Evolutionary conservation across 2,113 vertebrate species (phyloP), one percentile per base, ranked within the genome.

Genomic region (Protobothrops flavoviridis): DNA sequence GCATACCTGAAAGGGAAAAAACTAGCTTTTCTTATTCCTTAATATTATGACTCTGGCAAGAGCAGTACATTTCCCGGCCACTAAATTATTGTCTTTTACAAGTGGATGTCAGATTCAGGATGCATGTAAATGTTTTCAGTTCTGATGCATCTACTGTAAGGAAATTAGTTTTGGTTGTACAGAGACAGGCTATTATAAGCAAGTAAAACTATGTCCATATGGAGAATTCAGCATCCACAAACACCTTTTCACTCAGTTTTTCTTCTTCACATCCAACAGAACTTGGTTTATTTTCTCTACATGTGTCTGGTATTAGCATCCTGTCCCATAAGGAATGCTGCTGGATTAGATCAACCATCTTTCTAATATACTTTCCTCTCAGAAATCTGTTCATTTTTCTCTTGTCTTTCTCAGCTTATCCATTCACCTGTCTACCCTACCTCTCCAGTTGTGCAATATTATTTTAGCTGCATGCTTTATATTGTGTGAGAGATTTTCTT

Each of bases 221-320:
- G 17, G 50, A 57, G 17, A 88, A 91, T 5, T 74, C 88, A 50
- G 55, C 56, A 43, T 12, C 61, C 64, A 29, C 81, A 0, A 1
- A 7, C 52, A 92, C 61, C 90, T 15, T 26, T 1, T 0, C 29
- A 91, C 17, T 55, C 24, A 85, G 21, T 0, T 0, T 43, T 8
- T 17, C 45, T 91, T 8, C 10, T 87, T 92, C 12, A 33, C 74
- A 91, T 61, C 59, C 48, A 0, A 0, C 3, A 74, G 43, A 59
- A 53, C 48, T 0, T 52, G 11, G 0, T 0, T 0, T 15, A 5
- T 33, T 74, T 26, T 39, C 39, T 5, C 0, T 29, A 39, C 12
- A 20, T 0, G 0, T 12, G 43, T 85, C 24, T 90, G 52, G 0
- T 0, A 0, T 53, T 55, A 69, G 94, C 29, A 88, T 52, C 64